phyloP scores from a whole-genome alignment of 2,888 invertebrate genomes.

The Serripes groenlandicus region DNA sequence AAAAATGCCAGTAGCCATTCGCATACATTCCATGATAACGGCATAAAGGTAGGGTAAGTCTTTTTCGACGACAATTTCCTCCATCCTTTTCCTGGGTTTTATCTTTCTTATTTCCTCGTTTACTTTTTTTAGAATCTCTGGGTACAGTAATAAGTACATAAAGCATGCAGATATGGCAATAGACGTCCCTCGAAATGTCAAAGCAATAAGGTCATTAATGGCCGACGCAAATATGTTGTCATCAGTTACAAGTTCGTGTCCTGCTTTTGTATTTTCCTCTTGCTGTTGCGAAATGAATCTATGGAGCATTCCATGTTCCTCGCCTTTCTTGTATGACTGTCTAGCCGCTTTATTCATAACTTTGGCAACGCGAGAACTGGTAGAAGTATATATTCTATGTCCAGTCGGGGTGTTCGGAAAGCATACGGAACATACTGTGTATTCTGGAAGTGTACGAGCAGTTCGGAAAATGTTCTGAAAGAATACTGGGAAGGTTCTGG shows the following conservation, averaged over 20 bases:
- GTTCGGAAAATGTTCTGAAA: too few relatives aligned
- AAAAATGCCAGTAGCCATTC: not conserved
- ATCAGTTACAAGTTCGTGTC: not conserved
- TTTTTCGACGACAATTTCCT: not conserved
- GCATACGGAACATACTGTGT: too few relatives aligned
- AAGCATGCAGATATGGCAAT: not conserved
- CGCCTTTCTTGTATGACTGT: not conserved
- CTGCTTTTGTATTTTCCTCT: not conserved
- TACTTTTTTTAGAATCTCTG: not conserved
- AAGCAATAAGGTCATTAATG: not conserved
- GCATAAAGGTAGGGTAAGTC: not conserved
- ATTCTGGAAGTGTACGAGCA: too few relatives aligned
- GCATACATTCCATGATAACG: slow-evolving; percentile 9
- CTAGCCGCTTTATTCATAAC: not conserved
- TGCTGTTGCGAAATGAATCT: not conserved
- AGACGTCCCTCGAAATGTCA: not conserved
- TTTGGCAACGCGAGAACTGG: not conserved
- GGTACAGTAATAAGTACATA: slow-evolving; percentile 7
- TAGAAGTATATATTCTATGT: too few relatives aligned
- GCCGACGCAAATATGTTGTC: slow-evolving; percentile 1
- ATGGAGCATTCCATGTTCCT: slow-evolving; percentile 11
- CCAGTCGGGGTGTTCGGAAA: too few relatives aligned
- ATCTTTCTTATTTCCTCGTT: not conserved
- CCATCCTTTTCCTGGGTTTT: not conserved
- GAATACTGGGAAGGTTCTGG: too few relatives aligned